These are phyloP conservation scores for Genyomyrus donnyi DNA, from an alignment of 2,113 vertebrate species.

Conservation along the genomic window DNA sequence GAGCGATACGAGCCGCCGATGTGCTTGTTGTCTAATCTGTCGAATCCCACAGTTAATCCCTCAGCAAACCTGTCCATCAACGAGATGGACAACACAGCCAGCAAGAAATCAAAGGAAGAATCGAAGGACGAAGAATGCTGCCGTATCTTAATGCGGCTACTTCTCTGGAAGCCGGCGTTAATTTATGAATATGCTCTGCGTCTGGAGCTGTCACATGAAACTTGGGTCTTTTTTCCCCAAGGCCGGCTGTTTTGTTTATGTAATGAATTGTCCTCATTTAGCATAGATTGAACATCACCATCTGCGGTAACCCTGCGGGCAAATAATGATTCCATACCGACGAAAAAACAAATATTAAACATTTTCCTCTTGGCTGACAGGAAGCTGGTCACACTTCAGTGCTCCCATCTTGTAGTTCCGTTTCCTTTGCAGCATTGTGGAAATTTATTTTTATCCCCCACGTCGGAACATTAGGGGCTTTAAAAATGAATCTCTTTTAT, in stretches of 20 bases:
- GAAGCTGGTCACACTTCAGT: slow-evolving; percentile 10
- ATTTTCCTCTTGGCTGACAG: slow-evolving; percentile 13
- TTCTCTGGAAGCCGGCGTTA: not conserved
- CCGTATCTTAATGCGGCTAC: not conserved
- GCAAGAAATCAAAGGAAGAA: not conserved
- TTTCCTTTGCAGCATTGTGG: not conserved
- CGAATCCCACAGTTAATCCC: not conserved
- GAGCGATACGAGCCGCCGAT: not conserved
- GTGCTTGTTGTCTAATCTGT: not conserved
- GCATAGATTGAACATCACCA: slow-evolving; percentile 23
- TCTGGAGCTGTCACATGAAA: not conserved
- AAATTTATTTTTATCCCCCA: slow-evolving; percentile 9
- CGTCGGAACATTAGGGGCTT: slow-evolving; percentile 1
- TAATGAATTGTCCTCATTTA: slow-evolving; percentile 33
- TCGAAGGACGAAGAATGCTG: not conserved
- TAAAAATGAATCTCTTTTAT: slow-evolving; percentile 21
- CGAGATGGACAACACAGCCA: not conserved
- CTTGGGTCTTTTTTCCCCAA: not conserved
- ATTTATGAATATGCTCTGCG: not conserved
- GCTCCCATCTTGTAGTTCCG: not conserved
- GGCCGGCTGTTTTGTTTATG: slow-evolving; percentile 1
- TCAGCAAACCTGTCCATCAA: not conserved
- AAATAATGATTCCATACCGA: slow-evolving; percentile 24
- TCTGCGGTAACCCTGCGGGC: slow-evolving; percentile 30
- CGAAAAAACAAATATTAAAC: slow-evolving; percentile 18